Conservation (phyloP, 2,888 invertebrate genomes). For the Andrena trimmerana region DNA sequence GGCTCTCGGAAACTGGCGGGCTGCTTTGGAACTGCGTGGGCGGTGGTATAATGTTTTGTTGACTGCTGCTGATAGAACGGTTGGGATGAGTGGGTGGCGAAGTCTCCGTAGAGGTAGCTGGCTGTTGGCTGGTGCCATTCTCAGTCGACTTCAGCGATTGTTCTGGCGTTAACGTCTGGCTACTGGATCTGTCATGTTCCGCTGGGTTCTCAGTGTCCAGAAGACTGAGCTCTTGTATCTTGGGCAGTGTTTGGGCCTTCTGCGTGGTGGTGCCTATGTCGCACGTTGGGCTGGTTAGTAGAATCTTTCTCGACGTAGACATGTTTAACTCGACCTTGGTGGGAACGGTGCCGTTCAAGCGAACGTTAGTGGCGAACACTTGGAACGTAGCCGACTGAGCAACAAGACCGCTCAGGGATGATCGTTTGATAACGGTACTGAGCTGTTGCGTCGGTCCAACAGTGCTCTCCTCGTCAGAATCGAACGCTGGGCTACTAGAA, state of each 20-base stretch:
- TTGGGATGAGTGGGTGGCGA: conserved; percentile 75
- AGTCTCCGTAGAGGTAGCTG: conserved; percentile 67
- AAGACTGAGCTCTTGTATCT: conserved; percentile 89
- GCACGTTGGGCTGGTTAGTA: conserved; percentile 79
- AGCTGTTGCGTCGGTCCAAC: conserved; percentile 81
- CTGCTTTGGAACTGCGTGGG: conserved; percentile 91
- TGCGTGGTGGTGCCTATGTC: conserved; percentile 69
- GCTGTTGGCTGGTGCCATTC: conserved; percentile 51
- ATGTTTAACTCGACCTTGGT: conserved; percentile 75
- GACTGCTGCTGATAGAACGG: conserved; percentile 70
- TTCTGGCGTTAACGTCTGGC: conserved; percentile 83
- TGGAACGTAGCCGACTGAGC: conserved; percentile 89
- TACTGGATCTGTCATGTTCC: conserved; percentile 83
- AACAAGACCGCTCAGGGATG: conserved; percentile 89
- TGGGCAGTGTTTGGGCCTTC: conserved; percentile 86
- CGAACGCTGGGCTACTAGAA: conserved; percentile 97
- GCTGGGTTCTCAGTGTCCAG: conserved; percentile 88
- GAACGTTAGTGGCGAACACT: conserved; percentile 79
- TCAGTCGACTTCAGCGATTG: conserved; percentile 77
- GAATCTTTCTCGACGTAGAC: conserved; percentile 66
- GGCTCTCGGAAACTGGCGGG: conserved; percentile 88
- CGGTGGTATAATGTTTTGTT: conserved; percentile 90
- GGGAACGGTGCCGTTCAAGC: conserved; percentile 79
- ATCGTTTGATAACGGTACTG: conserved; percentile 87
- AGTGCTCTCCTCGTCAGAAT: conserved; percentile 96